Base-by-base conservation (phyloP, 1,140 invertebrate species). In the Pantala flavescens region DNA sequence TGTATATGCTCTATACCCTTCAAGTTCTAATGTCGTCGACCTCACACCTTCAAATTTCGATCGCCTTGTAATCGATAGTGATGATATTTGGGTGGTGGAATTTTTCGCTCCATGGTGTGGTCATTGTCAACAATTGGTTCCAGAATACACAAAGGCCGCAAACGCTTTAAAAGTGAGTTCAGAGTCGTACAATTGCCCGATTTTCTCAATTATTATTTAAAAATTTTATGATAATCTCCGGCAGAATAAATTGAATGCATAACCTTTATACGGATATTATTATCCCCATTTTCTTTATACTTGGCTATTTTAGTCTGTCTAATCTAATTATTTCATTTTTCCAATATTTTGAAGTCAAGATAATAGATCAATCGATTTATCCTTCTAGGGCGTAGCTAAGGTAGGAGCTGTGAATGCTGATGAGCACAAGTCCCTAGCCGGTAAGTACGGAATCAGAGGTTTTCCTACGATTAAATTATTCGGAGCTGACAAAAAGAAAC, bases 381-480 rank as follows among this genome's bases (percentile, higher is more conserved):
- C 28, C 2, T 84, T 84, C 71, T 77, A 94, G 90, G 97, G 96
- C 76, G 85, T 98, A 23, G 90, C 94, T 0, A 98, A 98, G 88
- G 92, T 98, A 71, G 97, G 95, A 70, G 94, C 93, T 11, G 90
- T 98, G 0, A 91, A 99, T 87, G 93, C 91, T 21, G 96, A 98
- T 83, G 88, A 93, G 24, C 91, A 99, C 80, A 91, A 92, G 79
- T 89, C 91, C 21, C 81, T 98, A 19, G 91, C 89, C 24, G 85
- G 88, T 24, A 90, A 91, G 80, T 98, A 90, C 86, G 89, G 90
- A 73, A 90, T 99, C 70, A 84, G 87, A 79, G 96, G 98, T 74
- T 99, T 98, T 82, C 98, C 98, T 23, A 98, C 97, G 0, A 92
- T 99, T 75, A 99, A 99, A 84, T 91, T 99, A 16, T 98, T 99